Base-by-base conservation (phyloP, 30 jellyfish, hydroid and myxozoan species). In the Mastigias papua region DNA sequence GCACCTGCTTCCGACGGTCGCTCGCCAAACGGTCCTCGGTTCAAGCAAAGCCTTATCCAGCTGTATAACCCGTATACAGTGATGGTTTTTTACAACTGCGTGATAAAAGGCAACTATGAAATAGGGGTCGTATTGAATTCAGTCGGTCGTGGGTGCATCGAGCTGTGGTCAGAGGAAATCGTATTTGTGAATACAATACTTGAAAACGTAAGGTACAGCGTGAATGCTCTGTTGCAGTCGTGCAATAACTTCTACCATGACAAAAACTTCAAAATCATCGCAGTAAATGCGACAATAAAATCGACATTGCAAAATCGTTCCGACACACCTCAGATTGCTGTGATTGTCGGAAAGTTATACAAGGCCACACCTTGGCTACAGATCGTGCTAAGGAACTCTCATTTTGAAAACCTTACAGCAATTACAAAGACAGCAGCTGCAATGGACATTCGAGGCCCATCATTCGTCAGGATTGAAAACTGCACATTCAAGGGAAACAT, bases 371-470 rank as follows among this genome's bases (percentile, higher is more conserved):
- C 13, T 15, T 42, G 54, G 29, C 54, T 27, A 21, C 8, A 13
- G 23, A 34, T 65, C 28, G 8, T 15, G 46, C 20, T 65, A 2
- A 26, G 8, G 21, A 31, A 65, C 19, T 65, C 76, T 1, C 50
- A 22, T 25, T 65, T 65, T 65, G 49, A 65, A 25, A 31, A 31
- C 50, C 22, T 65, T 3, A 2, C 46, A 9, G 46, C 10, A 7
- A 17, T 26, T 2, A 65, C 76, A 26, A 21, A 28, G 9, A 31
- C 76, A 26, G 76, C 42, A 13, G 76, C 76, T 26, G 50, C 23
- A 65, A 65, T 65, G 76, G 76, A 65, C 23, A 20, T 65, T 26
- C 49, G 50, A 28, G 76, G 49, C 10, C 76, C 76, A 31, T 65
- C 76, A 6, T 2, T 65, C 2, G 50, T 25, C 42, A 17, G 22